Conservation (phyloP, 2,113 vertebrate genomes). For the Suncus etruscus region DNA sequence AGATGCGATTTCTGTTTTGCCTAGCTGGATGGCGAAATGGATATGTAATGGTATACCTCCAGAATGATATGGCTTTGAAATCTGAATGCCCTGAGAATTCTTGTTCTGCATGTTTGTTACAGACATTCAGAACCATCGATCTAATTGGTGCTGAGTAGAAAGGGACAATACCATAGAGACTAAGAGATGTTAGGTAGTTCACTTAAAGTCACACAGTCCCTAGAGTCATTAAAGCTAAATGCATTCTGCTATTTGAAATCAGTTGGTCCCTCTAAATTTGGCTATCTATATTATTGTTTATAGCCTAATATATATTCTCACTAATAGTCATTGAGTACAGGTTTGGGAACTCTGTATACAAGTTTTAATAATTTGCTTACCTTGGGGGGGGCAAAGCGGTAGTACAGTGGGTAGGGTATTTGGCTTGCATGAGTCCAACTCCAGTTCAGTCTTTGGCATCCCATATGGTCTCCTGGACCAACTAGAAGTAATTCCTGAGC, state of each 20-base stretch:
- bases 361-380: slow-evolving; percentile 25
- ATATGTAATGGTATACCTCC: not conserved
- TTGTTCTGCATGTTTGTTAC: not conserved
- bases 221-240: not conserved
- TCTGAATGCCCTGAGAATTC: not conserved
- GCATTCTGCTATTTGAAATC: not conserved
- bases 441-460: no score
- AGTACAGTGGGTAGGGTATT: no score
- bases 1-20: not conserved
- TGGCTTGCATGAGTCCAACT: no score
- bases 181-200: not conserved
- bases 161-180: not conserved
- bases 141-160: not conserved
- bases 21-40: not conserved
- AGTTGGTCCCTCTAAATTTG: not conserved
- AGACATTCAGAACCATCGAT: not conserved
- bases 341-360: not conserved
- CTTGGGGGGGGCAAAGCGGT: no score
- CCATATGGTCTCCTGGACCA: no score
- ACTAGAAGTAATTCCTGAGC: no score
- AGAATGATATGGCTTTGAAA: not conserved
- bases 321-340: not conserved
- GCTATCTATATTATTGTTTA: not conserved
- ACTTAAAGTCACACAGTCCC: not conserved
- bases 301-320: slow-evolving; percentile 1